Evolutionary conservation across 2,797 vertebrate species (phyloP), one percentile per base, ranked within the genome.

Genomic region (Zalophus californianus): DNA sequence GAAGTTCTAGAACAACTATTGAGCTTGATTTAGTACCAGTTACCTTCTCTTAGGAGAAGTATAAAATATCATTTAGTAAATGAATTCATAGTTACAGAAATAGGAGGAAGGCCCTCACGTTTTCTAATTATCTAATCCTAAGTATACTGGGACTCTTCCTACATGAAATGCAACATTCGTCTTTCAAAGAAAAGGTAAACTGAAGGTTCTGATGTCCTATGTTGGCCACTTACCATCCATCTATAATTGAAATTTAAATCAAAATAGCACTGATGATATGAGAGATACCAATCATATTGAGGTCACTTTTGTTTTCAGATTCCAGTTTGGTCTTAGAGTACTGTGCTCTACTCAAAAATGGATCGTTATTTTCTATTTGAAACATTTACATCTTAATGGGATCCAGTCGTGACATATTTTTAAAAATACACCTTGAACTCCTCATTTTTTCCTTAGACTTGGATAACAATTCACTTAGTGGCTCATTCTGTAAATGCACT

Each of bases 361-460:
- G 32, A 78, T 41, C 60, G n/a, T 32, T 23, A 52, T 52, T 86
- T 72, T 73, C 38, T 54, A 75, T 25, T 85, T 62, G 8, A 23
- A 96, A 84, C 62, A 35, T 60, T 79, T 64, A 64, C 14, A 50
- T 44, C 48, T n/a, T 90, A 64, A 16, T 50, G 58, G 2, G 10
- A 79, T 62, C 48, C 18, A 86, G 10, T 64, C 50, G 23, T 64
- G 72, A 73, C 18, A 23, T 56, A 66, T 44, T 79, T 90, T 89
- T 72, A 35, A 84, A 90, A 27, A 29, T 70, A 62, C 8, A 72
- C 13, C 7, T 64, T 38, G 15, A 89, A 44, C 23, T 64, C 10
- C 13, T 79, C 44, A 73, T 93, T 79, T 72, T 56, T 90, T 35
- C 41, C 38, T 64, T 77, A 90, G 21, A 78, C 89, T 93, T 85